Percentiles rank a stretch among this genome's conserved stretches.
phyloP scores from a whole-genome alignment of 2,113 vertebrate genomes.

The Ochotona curzoniae region DNA sequence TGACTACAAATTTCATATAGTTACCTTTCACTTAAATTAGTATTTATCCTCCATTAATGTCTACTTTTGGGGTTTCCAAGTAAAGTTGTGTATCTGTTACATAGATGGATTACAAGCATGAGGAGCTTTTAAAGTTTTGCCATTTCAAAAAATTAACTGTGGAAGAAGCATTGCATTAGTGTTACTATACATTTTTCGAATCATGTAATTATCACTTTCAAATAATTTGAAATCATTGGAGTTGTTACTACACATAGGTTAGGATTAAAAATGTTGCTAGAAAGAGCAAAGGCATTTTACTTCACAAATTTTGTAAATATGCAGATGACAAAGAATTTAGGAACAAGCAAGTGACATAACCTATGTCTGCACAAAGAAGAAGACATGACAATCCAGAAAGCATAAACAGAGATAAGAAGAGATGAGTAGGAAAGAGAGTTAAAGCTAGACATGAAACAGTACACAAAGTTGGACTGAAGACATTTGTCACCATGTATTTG shows the following conservation, averaged over 20 bases:
- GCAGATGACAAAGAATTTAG: not conserved
- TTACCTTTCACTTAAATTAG: not conserved
- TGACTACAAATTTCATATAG: not conserved
- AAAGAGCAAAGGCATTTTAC: not conserved
- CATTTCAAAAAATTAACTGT: slow-evolving; percentile 28
- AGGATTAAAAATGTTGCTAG: not conserved
- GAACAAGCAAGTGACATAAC: not conserved
- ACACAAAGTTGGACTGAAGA: not conserved
- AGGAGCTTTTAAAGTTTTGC: not conserved
- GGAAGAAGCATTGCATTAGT: not conserved
- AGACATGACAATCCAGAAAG: not conserved
- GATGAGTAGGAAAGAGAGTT: not conserved
- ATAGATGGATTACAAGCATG: not conserved
- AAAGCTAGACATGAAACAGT: not conserved
- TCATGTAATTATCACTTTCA: not conserved
- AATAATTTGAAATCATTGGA: slow-evolving; percentile 17
- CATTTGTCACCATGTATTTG: not conserved
- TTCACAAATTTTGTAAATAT: not conserved
- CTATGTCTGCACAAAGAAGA: not conserved
- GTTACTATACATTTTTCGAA: not conserved
- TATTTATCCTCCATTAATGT: not conserved
- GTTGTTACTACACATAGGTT: not conserved
- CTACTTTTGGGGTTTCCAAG: not conserved
- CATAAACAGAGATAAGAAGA: not conserved
- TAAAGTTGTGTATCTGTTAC: not conserved